phyloP scores from a whole-genome alignment of 1,140 invertebrate species.

The Drosophila quadrilineata region DNA sequence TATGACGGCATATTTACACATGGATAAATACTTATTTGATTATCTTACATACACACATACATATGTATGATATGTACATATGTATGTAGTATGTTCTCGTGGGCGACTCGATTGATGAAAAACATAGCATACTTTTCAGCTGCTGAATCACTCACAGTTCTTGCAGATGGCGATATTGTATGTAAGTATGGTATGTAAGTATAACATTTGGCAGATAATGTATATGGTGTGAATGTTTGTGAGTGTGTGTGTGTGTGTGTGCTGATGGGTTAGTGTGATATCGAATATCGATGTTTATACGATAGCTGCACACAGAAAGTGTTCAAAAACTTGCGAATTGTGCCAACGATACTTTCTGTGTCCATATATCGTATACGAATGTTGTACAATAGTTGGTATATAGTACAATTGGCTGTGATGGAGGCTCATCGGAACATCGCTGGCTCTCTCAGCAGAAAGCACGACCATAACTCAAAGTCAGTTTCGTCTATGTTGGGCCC shows the following conservation, averaged over 20 bases:
- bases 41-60: background rate
- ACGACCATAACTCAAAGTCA: conserved; percentile 81
- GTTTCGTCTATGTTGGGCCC: conserved; percentile 77
- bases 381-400: conserved; percentile 26
- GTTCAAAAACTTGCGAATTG: conserved; percentile 10
- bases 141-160: too few relatives aligned
- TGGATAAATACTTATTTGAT: background rate
- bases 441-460: conserved; percentile 80
- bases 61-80: background rate
- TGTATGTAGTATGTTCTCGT: too few relatives aligned
- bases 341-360: conserved; percentile 58
- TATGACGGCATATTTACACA: background rate
- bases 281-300: conserved; percentile 59
- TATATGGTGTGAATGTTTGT: background rate
- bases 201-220: background rate
- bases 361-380: conserved; percentile 57
- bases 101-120: background rate
- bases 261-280: conserved; percentile 6
- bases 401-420: conserved; percentile 36
- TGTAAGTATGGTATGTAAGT: background rate
- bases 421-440: conserved; percentile 61
- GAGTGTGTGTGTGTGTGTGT: background rate
- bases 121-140: too few relatives aligned
- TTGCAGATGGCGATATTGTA: too few relatives aligned
- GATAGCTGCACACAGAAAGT: conserved; percentile 69